Evolutionary conservation across 2,797 vertebrate species (phyloP), one percentile per base, ranked within the genome.

Genomic region (Mastacembelus armatus): DNA sequence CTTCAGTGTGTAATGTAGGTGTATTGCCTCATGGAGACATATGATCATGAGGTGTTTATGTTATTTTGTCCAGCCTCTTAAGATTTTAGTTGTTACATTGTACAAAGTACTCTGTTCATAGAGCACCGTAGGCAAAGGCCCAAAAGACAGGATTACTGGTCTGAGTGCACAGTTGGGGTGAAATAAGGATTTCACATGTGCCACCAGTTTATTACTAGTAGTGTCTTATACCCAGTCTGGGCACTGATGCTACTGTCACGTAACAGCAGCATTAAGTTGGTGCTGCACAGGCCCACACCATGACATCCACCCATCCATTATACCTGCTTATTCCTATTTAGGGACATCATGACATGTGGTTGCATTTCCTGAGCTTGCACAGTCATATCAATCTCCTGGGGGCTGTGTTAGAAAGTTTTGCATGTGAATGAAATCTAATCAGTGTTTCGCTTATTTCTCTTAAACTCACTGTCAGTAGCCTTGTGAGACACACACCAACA

Each of bases 121-220:
- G 88, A 84, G 29, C 66, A 19, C 47, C 36, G 75, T 27, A 76
- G 69, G 80, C 73, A 66, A 74, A 75, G 59, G 72, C 81, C 77
- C 71, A 83, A 81, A 62, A 74, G 80, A 81, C 78, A 78, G 91
- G 89, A 85, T 91, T 91, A 91, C 50, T 78, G 56, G 36, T 81
- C 66, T 54, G 64, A 78, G 58, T 29, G 35, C 81, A 83, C 73
- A 81, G 69, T 85, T 75, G 77, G 77, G 80, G 57, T 71, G 47
- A 64, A 86, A 45, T 29, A 74, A 70, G 56, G 39, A 72, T 64
- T 63, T 77, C 24, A 66, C 62, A 45, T 45, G 56, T 51, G 24
- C 48, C 60, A 65, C 15, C 40, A 61, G 49, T 59, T 80, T 50
- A 77, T 30, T 11, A 26, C 47, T 42, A 29, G 12, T 47, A 77